Percentiles rank a stretch among this genome's conserved stretches.
Conservation (phyloP, 2,888 invertebrate species). For the Phortica magna region DNA sequence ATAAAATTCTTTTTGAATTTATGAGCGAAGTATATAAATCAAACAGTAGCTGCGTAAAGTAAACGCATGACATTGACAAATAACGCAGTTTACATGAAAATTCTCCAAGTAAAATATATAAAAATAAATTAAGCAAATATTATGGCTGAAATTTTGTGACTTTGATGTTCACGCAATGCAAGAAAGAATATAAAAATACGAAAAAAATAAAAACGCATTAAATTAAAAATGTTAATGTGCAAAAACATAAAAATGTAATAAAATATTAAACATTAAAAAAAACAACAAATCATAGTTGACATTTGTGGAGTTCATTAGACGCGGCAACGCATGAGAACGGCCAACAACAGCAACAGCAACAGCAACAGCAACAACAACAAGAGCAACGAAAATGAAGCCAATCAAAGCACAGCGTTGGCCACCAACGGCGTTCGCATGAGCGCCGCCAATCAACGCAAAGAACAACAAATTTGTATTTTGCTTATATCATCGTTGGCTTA, state of each 20-base stretch:
- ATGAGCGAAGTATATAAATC: constrained; percentile 7
- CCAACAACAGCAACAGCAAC: not conserved
- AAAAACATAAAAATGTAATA: not conserved
- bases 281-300: constrained; percentile 59
- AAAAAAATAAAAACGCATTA: not conserved
- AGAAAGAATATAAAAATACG: too few relatives aligned
- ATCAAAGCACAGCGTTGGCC: constrained; percentile 40
- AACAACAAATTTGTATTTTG: not conserved
- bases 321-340: constrained; percentile 37
- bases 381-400: not conserved
- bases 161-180: too few relatives aligned
- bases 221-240: constrained; percentile 32
- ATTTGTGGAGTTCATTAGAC: constrained; percentile 66
- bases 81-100: not conserved
- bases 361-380: not conserved
- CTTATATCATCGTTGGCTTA: not conserved
- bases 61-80: not conserved
- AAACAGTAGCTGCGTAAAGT: constrained; percentile 13
- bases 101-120: not conserved
- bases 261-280: constrained; percentile 45
- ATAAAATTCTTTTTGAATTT: not conserved
- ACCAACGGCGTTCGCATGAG: constrained; percentile 49
- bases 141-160: not conserved
- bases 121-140: constrained; percentile 5
- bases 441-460: not conserved